These are phyloP conservation scores for Neodontobutis hainanensis DNA, from an alignment of 2,113 vertebrate species.

Conservation along the genomic window DNA sequence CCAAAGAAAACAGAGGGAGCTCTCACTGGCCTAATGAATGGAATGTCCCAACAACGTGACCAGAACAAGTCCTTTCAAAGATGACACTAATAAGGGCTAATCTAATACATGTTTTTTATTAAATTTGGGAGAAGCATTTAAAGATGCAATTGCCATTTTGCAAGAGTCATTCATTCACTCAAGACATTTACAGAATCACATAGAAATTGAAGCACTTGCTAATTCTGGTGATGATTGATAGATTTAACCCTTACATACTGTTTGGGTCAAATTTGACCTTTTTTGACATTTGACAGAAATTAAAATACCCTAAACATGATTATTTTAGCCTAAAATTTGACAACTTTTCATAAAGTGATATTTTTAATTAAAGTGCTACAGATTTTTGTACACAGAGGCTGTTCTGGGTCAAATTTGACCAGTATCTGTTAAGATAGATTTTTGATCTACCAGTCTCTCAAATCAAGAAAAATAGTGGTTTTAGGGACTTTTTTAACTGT, in stretches of 20 bases:
- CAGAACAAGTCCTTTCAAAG: conserved; percentile 64
- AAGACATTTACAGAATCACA: conserved; percentile 37
- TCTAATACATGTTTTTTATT: conserved; percentile 74
- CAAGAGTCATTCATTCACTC: conserved; percentile 62
- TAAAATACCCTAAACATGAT: too few species aligned
- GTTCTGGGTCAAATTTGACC: too few species aligned
- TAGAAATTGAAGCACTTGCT: conserved; percentile 36
- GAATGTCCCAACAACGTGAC: conserved; percentile 74
- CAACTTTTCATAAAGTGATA: too few species aligned
- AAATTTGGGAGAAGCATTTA: conserved; percentile 68
- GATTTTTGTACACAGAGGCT: too few species aligned
- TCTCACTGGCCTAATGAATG: conserved; percentile 73
- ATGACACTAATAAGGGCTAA: conserved; percentile 74
- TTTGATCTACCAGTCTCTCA: too few species aligned
- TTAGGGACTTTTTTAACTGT: too few species aligned
- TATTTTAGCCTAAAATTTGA: too few species aligned
- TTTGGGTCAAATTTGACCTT: too few species aligned
- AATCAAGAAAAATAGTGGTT: too few species aligned
- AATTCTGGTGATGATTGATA: conserved; percentile 20
- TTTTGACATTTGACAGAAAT: too few species aligned
- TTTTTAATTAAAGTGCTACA: too few species aligned
- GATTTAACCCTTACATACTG: background rate
- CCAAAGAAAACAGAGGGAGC: conserved; percentile 67
- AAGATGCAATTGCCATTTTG: conserved; percentile 53
- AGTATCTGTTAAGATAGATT: too few species aligned